A percentile compares a stretch with the other conserved stretches of the same genome.
Conservation (phyloP, 2,888 invertebrate genomes). For the Petrolisthes cinctipes region DNA sequence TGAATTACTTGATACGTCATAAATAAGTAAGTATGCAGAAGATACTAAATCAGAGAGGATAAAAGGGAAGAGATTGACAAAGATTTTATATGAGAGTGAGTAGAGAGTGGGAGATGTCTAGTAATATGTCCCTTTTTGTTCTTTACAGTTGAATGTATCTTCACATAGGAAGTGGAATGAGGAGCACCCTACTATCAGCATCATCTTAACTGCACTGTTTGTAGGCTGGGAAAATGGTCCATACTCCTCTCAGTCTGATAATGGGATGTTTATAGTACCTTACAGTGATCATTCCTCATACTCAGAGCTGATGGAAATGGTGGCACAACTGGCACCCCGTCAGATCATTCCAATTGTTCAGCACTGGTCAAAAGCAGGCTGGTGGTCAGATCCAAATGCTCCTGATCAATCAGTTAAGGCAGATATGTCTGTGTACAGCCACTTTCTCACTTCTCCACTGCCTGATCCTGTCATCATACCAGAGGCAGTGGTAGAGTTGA, state of each 20-base stretch:
- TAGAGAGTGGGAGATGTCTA: too few species aligned
- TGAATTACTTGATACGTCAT: not conserved
- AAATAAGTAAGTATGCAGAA: not conserved
- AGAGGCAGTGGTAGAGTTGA: slow-evolving; percentile 26
- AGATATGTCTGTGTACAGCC: slow-evolving; percentile 50
- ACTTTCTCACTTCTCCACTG: slow-evolving; percentile 38
- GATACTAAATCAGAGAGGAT: too few species aligned
- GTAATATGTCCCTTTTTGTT: slow-evolving; percentile 2
- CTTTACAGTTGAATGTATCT: slow-evolving; percentile 39
- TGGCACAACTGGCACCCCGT: slow-evolving; percentile 68
- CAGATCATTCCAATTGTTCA: slow-evolving; percentile 69
- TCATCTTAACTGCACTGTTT: slow-evolving; percentile 52
- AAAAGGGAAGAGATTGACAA: not conserved
- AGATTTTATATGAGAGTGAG: not conserved
- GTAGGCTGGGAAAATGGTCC: slow-evolving; percentile 45
- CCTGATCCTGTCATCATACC: slow-evolving; percentile 32
- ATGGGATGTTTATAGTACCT: slow-evolving; percentile 69
- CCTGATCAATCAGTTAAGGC: slow-evolving; percentile 37
- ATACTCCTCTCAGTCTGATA: slow-evolving; percentile 63
- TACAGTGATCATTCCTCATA: slow-evolving; percentile 71
- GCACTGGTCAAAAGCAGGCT: slow-evolving; percentile 27
- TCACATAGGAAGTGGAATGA: slow-evolving; percentile 58
- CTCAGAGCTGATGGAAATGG: slow-evolving; percentile 69
- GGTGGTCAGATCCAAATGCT: slow-evolving; percentile 37
- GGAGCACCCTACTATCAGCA: slow-evolving; percentile 54